Percentiles rank a stretch among this genome's conserved stretches.
phyloP scores from a whole-genome alignment of 2,797 vertebrate species.

The Pygocentrus nattereri region DNA sequence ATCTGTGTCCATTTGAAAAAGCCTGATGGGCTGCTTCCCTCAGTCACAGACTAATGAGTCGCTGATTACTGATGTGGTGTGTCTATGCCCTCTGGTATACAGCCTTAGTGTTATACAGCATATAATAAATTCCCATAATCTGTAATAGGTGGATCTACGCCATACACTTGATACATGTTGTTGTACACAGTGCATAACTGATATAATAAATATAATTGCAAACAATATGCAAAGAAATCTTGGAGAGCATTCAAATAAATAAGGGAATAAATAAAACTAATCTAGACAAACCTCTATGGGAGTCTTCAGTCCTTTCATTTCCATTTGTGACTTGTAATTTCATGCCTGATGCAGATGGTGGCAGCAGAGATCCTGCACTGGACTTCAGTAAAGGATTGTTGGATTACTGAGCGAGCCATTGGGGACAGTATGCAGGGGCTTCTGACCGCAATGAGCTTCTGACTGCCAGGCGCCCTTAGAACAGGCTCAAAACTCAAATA shows the following conservation, averaged over 20 bases:
- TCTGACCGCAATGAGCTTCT: too few relatives aligned
- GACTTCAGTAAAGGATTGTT: background rate
- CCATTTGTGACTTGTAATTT: background rate
- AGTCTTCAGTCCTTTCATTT: background rate
- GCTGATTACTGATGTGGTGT: background rate
- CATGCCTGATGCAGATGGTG: constrained; percentile 2
- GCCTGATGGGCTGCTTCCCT: constrained; percentile 2
- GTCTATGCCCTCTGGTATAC: background rate
- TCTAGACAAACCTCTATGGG: background rate
- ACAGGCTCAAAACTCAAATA: too few relatives aligned
- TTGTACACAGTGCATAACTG: too few relatives aligned
- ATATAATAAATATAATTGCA: background rate
- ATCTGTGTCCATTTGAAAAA: constrained; percentile 30
- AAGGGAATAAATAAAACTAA: too few relatives aligned
- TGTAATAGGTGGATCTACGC: background rate
- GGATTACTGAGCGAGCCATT: too few relatives aligned
- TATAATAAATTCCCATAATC: background rate
- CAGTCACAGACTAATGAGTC: background rate
- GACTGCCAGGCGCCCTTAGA: too few relatives aligned
- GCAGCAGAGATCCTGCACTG: constrained; percentile 10
- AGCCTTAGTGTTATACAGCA: background rate
- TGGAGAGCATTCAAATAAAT: too few relatives aligned
- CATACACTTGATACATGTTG: too few relatives aligned
- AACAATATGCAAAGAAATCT: background rate
- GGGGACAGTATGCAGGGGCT: too few relatives aligned